Percentiles rank a stretch among this genome's conserved stretches.
Conservation (phyloP, 1,140 invertebrate genomes). For the Micrasema minimum region DNA sequence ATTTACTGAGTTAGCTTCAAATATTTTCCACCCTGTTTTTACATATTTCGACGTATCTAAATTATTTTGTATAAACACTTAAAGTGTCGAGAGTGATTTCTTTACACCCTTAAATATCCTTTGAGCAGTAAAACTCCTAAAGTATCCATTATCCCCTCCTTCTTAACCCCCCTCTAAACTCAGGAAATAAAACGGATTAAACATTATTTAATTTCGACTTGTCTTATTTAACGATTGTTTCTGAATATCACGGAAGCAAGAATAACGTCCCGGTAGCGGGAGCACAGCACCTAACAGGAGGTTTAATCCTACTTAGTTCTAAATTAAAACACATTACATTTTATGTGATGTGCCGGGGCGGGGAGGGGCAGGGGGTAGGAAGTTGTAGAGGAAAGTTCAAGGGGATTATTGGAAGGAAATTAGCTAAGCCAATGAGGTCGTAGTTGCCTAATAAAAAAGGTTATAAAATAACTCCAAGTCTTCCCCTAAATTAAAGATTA, state of each 20-base stretch:
- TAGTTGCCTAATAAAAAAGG: not conserved
- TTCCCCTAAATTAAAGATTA: not conserved
- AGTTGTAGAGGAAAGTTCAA: not conserved
- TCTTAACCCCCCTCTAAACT: not conserved
- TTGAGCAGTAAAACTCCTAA: not conserved
- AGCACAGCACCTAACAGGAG: not conserved
- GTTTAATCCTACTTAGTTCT: constrained; percentile 39
- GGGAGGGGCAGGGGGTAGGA: not conserved
- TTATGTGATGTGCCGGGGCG: constrained; percentile 33
- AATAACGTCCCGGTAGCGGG: constrained; percentile 20
- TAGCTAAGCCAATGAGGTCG: constrained; percentile 44
- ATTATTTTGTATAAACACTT: no score
- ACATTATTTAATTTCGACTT: constrained; percentile 33
- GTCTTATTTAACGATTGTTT: constrained; percentile 33
- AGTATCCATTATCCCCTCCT: not conserved
- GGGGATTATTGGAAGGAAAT: constrained; percentile 46
- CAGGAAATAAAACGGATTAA: constrained; percentile 30
- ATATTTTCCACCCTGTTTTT: no score
- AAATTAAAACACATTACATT: constrained; percentile 46
- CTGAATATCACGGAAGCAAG: constrained; percentile 33
- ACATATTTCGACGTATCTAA: no score
- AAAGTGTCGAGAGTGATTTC: constrained; percentile 3
- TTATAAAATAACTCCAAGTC: not conserved
- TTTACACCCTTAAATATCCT: not conserved
- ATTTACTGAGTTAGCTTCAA: no score